Percentiles rank a stretch among this genome's conserved stretches.
Evolutionary conservation across 2,113 vertebrate genomes (phyloP).

Genomic region (Leptocoma aspasia): DNA sequence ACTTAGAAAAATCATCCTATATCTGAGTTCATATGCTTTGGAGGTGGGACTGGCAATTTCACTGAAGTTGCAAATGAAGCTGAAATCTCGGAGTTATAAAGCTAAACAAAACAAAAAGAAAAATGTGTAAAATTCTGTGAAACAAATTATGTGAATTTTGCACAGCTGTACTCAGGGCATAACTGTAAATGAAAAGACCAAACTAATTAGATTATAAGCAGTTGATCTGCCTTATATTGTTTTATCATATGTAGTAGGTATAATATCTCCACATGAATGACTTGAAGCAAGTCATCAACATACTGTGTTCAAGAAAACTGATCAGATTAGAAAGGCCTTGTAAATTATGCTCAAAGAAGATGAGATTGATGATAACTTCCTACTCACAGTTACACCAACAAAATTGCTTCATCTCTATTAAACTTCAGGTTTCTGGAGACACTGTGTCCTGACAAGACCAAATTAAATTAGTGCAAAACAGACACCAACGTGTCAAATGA

Average conservation of each 20-base stretch:
- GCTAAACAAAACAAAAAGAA: constrained; percentile 6
- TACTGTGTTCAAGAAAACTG: constrained; percentile 73
- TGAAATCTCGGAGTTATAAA: constrained; percentile 8
- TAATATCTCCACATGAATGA: constrained; percentile 69
- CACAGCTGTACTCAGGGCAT: constrained; percentile 65
- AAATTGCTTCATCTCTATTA: constrained; percentile 54
- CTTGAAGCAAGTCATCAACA: constrained; percentile 73
- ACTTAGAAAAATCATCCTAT: not conserved
- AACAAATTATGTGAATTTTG: constrained; percentile 49
- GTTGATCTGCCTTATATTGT: constrained; percentile 70
- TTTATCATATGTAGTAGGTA: constrained; percentile 65
- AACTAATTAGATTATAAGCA: constrained; percentile 78
- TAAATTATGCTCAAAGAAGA: constrained; percentile 66
- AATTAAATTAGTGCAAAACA: constrained; percentile 55
- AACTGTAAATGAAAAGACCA: constrained; percentile 78
- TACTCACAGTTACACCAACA: constrained; percentile 41
- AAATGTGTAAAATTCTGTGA: constrained; percentile 47
- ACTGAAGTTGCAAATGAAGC: constrained; percentile 33
- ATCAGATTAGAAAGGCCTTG: constrained; percentile 73
- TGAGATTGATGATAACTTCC: constrained; percentile 70
- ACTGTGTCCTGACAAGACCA: constrained; percentile 35
- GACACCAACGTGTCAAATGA: constrained; percentile 32
- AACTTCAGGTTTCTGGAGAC: constrained; percentile 61
- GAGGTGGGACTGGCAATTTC: constrained; percentile 21
- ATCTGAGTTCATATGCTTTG: not conserved